Percentiles rank a stretch among this genome's conserved stretches.
phyloP scores from a whole-genome alignment of 2,797 vertebrate genomes.

The Enteromius afrohamiltoni region DNA sequence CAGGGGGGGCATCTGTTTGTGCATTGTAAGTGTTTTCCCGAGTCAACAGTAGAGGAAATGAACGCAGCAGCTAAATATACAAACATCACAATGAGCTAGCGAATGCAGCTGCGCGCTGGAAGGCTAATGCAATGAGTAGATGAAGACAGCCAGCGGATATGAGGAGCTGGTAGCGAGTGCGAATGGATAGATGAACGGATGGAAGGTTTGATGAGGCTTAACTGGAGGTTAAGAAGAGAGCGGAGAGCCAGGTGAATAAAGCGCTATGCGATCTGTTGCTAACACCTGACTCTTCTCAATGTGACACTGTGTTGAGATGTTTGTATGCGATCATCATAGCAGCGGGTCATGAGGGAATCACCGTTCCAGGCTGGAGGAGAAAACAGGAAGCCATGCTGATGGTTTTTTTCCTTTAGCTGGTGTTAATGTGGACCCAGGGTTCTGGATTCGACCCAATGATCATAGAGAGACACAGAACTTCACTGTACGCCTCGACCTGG shows the following conservation, averaged over 20 bases:
- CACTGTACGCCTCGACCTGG: constrained; percentile 10
- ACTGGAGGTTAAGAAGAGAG: constrained; percentile 49
- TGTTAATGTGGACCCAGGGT: constrained; percentile 26
- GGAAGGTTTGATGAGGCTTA: constrained; percentile 41
- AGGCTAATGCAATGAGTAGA: constrained; percentile 44
- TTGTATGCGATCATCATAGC: constrained; percentile 20
- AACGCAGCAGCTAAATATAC: constrained; percentile 74
- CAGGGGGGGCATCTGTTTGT: constrained; percentile 30
- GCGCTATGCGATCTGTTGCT: not conserved
- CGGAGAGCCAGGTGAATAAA: constrained; percentile 15
- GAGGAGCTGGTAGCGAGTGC: constrained; percentile 50
- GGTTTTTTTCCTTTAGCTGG: constrained; percentile 21
- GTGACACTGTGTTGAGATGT: constrained; percentile 14
- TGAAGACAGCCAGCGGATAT: constrained; percentile 56
- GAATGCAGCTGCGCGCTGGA: constrained; percentile 57
- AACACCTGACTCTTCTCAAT: not conserved
- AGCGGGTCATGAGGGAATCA: constrained; percentile 51
- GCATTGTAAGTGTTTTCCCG: constrained; percentile 68
- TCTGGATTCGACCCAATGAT: constrained; percentile 1
- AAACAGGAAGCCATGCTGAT: constrained; percentile 61
- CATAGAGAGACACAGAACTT: constrained; percentile 18
- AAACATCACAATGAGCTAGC: constrained; percentile 72
- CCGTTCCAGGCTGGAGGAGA: constrained; percentile 34
- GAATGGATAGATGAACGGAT: constrained; percentile 19
- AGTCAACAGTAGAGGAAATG: constrained; percentile 67